Conservation (phyloP, 2,888 invertebrate genomes). For the Tyria jacobaeae region DNA sequence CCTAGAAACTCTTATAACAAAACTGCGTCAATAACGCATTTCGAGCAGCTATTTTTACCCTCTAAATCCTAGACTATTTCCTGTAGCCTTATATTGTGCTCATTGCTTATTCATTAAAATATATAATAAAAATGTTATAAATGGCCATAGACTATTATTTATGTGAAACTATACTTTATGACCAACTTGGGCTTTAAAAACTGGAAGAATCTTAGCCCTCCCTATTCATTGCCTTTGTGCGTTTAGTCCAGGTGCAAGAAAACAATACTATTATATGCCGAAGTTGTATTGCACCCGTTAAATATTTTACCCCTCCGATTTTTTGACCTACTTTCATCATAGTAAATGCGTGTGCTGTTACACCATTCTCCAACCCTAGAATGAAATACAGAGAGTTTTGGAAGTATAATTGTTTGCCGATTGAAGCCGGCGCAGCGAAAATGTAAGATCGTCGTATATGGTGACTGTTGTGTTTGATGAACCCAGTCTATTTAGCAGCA, state of each 20-base stretch:
- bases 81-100: background rate
- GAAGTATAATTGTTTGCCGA: background rate
- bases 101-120: background rate
- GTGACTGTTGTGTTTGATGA: background rate
- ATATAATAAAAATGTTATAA: too few species aligned
- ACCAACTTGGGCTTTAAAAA: background rate
- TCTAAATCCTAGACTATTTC: background rate
- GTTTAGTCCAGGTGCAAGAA: conserved; percentile 18
- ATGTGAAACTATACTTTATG: too few species aligned
- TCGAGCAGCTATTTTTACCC: background rate
- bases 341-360: conserved; percentile 2
- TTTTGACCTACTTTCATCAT: conserved; percentile 18
- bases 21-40: background rate
- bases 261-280: background rate
- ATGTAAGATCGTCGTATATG: background rate
- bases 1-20: background rate
- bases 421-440: background rate
- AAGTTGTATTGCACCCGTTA: conserved; percentile 8
- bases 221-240: conserved; percentile 3
- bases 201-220: background rate
- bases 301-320: conserved; percentile 10
- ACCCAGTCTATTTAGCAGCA: background rate
- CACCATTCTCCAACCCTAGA: background rate
- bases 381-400: background rate
- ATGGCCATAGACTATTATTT: too few species aligned